These are phyloP conservation scores for Rallus limicola DNA, from an alignment of 2,113 vertebrate genomes.

Conservation along the genomic window DNA sequence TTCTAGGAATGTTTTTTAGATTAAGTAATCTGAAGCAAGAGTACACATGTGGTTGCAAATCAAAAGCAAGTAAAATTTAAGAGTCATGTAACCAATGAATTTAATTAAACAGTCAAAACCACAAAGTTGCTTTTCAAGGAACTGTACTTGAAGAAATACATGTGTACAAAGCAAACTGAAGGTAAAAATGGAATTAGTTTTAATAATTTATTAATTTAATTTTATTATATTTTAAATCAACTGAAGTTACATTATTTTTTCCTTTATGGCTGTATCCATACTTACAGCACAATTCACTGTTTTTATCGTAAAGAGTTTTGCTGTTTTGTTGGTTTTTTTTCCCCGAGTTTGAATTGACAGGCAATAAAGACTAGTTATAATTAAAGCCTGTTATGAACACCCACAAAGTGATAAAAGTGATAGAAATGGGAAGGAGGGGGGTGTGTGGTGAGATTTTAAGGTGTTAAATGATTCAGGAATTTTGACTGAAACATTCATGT, in stretches of 20 bases:
- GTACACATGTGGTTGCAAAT: not conserved
- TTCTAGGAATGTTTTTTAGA: not conserved
- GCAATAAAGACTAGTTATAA: not conserved
- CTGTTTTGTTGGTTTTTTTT: not conserved
- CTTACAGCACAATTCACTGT: not conserved
- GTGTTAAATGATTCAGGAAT: not conserved
- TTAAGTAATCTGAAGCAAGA: not conserved
- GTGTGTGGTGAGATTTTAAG: not conserved
- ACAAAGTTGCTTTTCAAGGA: fast-evolving
- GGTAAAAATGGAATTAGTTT: not conserved
- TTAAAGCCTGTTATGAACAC: not conserved
- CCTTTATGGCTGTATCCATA: not conserved
- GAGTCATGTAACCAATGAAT: not conserved
- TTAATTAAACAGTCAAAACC: not conserved
- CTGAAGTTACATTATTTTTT: not conserved
- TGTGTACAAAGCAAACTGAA: not conserved
- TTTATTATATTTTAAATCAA: not conserved
- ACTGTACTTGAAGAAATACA: not conserved
- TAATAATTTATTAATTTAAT: not conserved
- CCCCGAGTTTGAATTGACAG: not conserved
- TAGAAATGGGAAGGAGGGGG: too few species aligned
- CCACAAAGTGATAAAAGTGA: not conserved
- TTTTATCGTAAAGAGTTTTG: not conserved
- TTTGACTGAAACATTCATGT: not conserved
- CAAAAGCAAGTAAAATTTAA: not conserved